phyloP scores from a whole-genome alignment of 2,888 invertebrate genomes.

The Hymenopus coronatus region DNA sequence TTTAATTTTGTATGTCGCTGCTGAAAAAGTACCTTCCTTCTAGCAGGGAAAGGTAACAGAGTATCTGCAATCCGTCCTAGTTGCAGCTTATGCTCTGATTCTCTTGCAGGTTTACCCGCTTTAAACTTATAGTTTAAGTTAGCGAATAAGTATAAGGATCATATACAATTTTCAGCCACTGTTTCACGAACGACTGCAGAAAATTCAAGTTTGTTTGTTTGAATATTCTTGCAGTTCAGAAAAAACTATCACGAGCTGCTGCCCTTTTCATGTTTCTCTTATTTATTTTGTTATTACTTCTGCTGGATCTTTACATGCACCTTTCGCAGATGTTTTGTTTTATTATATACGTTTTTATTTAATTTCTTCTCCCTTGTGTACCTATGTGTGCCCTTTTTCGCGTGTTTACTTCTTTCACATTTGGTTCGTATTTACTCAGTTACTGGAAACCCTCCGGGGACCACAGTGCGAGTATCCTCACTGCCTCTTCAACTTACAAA shows the following conservation, averaged over 20 bases:
- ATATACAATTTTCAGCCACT: not conserved
- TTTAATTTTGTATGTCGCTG: too few relatives aligned
- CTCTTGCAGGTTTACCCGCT: not conserved
- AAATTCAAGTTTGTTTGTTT: not conserved
- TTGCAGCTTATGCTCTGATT: not conserved
- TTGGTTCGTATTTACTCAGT: constrained; percentile 22
- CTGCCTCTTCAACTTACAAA: constrained; percentile 16
- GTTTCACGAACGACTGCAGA: not conserved
- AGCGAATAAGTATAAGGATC: not conserved
- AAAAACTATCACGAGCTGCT: not conserved
- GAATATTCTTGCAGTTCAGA: not conserved
- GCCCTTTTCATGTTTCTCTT: not conserved
- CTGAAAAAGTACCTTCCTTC: too few relatives aligned
- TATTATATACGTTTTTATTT: constrained; percentile 3
- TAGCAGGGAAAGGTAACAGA: too few relatives aligned
- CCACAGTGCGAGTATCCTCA: constrained; percentile 2
- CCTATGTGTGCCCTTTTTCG: not conserved
- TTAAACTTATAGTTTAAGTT: not conserved
- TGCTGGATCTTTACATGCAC: not conserved
- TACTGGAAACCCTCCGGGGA: constrained; percentile 22
- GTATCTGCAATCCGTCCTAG: not conserved
- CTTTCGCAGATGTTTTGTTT: not conserved
- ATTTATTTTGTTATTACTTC: not conserved
- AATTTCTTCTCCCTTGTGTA: not conserved
- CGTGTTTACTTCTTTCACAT: constrained; percentile 16